Evolutionary conservation across 2,888 invertebrate species (phyloP).

Genomic region (Chrysodeixis includens): DNA sequence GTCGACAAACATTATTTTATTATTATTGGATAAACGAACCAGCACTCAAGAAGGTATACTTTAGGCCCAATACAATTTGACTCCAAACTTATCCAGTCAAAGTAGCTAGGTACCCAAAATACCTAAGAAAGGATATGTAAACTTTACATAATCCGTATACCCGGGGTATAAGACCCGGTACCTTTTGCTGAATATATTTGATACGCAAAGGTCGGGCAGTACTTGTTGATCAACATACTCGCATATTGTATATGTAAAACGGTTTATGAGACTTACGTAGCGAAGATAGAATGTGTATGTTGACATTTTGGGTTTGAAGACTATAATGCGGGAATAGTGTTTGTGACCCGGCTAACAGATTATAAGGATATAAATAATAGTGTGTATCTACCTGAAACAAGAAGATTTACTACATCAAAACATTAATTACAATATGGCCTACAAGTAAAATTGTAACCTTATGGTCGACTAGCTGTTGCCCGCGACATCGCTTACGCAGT

Average conservation of each 20-base stretch:
- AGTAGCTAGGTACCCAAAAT: slow-evolving; percentile 4
- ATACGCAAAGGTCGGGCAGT: slow-evolving; percentile 1
- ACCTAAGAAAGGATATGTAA: slow-evolving; percentile 1
- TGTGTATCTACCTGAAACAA: too few species aligned
- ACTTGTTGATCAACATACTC: slow-evolving; percentile 4
- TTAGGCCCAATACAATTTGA: background rate
- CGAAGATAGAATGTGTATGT: background rate
- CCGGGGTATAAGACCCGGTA: background rate
- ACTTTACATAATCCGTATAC: background rate
- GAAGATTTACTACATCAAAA: too few species aligned
- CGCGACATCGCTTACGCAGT: too few species aligned
- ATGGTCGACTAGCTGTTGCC: too few species aligned
- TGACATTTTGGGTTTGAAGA: background rate
- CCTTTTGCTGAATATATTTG: slow-evolving; percentile 1
- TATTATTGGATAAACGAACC: background rate
- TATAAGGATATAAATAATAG: too few species aligned
- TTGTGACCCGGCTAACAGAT: background rate
- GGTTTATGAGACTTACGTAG: background rate
- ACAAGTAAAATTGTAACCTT: too few species aligned
- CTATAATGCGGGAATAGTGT: background rate
- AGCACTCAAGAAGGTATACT: background rate
- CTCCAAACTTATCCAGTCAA: background rate
- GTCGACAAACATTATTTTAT: too few species aligned
- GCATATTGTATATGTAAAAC: slow-evolving; percentile 1
- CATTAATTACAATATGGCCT: too few species aligned